Conservation (phyloP, 1,140 invertebrate genomes). For the Dreissena polymorpha region DNA sequence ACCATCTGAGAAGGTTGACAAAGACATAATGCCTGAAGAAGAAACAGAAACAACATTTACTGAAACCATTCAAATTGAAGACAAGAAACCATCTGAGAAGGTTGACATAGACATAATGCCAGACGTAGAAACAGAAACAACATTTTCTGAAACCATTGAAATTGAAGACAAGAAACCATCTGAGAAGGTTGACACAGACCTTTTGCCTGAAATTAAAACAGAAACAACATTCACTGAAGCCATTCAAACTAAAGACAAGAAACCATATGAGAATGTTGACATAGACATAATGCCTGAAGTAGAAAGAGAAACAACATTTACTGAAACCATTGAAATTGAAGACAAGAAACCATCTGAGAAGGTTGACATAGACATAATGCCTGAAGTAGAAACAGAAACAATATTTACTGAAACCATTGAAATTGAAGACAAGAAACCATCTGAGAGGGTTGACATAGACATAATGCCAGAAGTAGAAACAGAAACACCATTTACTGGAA, state of each 20-base stretch:
- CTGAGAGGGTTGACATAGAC: conserved; percentile 29
- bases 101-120: too few relatives aligned
- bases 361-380: conserved; percentile 6
- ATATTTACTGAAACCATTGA: conserved; percentile 12
- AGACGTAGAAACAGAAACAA: too few relatives aligned
- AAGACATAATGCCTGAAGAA: too few relatives aligned
- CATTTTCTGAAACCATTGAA: too few relatives aligned
- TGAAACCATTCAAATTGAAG: too few relatives aligned
- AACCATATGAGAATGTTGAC: conserved; percentile 12
- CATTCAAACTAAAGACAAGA: too few relatives aligned
- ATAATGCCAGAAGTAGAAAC: conserved; percentile 13
- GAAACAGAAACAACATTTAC: too few relatives aligned
- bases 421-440: neutral
- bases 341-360: conserved; percentile 28
- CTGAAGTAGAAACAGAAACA: neutral
- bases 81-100: neutral
- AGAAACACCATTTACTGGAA: conserved; percentile 12
- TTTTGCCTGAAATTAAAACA: too few relatives aligned
- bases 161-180: conserved; percentile 16
- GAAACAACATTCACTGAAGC: too few relatives aligned
- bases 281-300: neutral
- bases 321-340: neutral
- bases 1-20: too few relatives aligned
- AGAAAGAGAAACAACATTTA: neutral
- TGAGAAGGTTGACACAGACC: too few relatives aligned